A percentile compares a stretch with the other conserved stretches of the same genome.
Evolutionary conservation across 1,140 invertebrate genomes (phyloP).

Genomic region (Dendrolimus punctatus): DNA sequence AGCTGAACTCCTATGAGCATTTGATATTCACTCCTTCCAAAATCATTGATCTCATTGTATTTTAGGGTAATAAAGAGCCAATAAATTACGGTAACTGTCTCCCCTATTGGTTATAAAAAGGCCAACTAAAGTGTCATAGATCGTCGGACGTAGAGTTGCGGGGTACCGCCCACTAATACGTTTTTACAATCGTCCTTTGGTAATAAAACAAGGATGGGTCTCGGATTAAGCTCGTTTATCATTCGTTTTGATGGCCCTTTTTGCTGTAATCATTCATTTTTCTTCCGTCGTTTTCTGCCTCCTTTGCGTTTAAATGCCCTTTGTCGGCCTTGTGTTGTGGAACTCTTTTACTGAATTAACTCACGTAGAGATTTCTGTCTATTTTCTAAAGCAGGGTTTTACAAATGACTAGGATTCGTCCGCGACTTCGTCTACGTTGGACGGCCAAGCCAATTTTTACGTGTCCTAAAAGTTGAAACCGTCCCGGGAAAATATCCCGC

Average conservation of each 20-base stretch:
- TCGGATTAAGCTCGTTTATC: slow-evolving; percentile 68
- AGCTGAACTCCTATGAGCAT: too few species aligned
- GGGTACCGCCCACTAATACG: slow-evolving; percentile 53
- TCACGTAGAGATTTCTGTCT: slow-evolving; percentile 17
- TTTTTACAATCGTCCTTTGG: slow-evolving; percentile 66
- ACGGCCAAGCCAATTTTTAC: too few species aligned
- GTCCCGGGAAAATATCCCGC: too few species aligned
- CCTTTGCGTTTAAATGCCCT: slow-evolving; percentile 60
- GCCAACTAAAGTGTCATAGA: slow-evolving; percentile 48
- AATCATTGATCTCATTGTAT: slow-evolving; percentile 16
- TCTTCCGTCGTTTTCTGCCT: slow-evolving; percentile 64
- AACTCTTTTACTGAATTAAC: slow-evolving; percentile 57
- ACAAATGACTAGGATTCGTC: too few species aligned
- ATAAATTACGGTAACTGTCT: slow-evolving; percentile 41
- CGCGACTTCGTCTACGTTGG: too few species aligned
- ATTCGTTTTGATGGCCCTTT: slow-evolving; percentile 69
- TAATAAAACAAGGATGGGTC: slow-evolving; percentile 67
- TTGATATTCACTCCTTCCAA: slow-evolving; percentile 1
- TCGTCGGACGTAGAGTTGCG: slow-evolving; percentile 17
- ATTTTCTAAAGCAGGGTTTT: too few species aligned
- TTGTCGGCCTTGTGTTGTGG: slow-evolving; percentile 25
- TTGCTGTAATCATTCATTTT: slow-evolving; percentile 71
- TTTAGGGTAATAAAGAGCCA: slow-evolving; percentile 31
- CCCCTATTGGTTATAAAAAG: slow-evolving; percentile 42
- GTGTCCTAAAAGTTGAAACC: too few species aligned